Evolutionary conservation across 2,113 vertebrate genomes (phyloP).

Genomic region (Erpornis zantholeuca): DNA sequence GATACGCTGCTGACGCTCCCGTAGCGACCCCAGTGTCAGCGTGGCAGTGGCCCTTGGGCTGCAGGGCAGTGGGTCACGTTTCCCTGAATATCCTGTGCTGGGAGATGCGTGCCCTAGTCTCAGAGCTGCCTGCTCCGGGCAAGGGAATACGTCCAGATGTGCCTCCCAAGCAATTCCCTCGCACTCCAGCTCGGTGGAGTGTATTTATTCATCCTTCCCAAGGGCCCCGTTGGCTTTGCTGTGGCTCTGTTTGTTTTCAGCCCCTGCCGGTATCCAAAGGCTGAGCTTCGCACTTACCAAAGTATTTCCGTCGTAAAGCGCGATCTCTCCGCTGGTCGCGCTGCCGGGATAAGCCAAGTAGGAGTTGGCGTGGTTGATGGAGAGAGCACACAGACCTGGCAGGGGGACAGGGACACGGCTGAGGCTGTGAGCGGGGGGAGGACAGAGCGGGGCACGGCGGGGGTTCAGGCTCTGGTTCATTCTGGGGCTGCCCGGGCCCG

Average conservation of each 20-base stretch:
- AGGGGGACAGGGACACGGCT: background rate
- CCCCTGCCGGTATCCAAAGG: background rate
- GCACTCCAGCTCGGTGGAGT: background rate
- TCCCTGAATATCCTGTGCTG: background rate
- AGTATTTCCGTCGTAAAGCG: conserved; percentile 89
- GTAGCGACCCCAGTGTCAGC: background rate
- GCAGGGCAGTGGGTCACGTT: background rate
- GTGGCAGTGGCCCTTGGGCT: background rate
- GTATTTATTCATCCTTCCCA: conserved; percentile 24
- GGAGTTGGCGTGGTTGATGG: conserved; percentile 93
- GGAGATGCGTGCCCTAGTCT: background rate
- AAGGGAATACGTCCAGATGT: background rate
- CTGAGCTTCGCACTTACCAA: conserved; percentile 78
- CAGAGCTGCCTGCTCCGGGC: background rate
- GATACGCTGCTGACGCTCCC: background rate
- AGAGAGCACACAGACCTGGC: conserved; percentile 91
- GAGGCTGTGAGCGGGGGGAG: background rate
- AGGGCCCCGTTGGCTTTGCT: background rate
- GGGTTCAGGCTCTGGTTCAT: background rate
- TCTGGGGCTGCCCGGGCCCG: background rate
- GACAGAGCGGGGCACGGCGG: background rate
- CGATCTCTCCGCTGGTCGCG: conserved; percentile 87
- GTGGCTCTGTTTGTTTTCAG: background rate
- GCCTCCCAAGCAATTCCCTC: background rate
- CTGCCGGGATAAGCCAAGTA: conserved; percentile 94